These are phyloP conservation scores for Poeciliopsis occidentalis DNA, from an alignment of 2,113 vertebrate species.

Conservation along the genomic window DNA sequence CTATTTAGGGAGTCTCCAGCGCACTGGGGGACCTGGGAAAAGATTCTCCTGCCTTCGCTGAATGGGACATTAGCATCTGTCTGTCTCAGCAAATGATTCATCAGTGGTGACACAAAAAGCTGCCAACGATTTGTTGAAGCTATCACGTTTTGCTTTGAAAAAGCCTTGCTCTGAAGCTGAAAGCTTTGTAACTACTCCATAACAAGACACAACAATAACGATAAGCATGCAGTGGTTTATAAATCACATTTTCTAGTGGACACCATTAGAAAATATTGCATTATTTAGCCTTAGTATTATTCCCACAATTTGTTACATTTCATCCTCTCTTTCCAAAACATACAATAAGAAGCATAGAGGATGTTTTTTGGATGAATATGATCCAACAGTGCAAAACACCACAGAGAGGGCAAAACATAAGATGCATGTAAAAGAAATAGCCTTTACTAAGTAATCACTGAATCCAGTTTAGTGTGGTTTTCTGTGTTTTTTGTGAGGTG, in stretches of 20 bases:
- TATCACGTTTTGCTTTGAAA: constrained; percentile 54
- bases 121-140: constrained; percentile 60
- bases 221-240: not conserved
- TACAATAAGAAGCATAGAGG: too few relatives aligned
- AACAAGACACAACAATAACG: constrained; percentile 20
- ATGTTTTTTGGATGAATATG: too few relatives aligned
- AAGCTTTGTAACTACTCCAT: constrained; percentile 26
- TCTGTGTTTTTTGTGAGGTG: too few relatives aligned
- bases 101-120: constrained; percentile 59
- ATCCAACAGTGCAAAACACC: too few relatives aligned
- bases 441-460: not conserved
- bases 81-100: constrained; percentile 73
- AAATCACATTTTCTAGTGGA: too few relatives aligned
- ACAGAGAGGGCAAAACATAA: too few relatives aligned
- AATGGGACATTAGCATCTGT: constrained; percentile 76
- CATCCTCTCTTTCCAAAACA: too few relatives aligned
- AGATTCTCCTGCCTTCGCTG: constrained; percentile 68
- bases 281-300: too few relatives aligned
- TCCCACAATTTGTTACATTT: too few relatives aligned
- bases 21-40: constrained; percentile 65
- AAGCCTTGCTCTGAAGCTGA: constrained; percentile 26
- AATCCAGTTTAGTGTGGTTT: too few relatives aligned
- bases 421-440: not conserved
- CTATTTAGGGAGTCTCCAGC: constrained; percentile 78
- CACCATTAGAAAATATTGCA: too few relatives aligned